phyloP scores from a whole-genome alignment of 2,888 invertebrate genomes.

The Oconnorella tubifera region DNA sequence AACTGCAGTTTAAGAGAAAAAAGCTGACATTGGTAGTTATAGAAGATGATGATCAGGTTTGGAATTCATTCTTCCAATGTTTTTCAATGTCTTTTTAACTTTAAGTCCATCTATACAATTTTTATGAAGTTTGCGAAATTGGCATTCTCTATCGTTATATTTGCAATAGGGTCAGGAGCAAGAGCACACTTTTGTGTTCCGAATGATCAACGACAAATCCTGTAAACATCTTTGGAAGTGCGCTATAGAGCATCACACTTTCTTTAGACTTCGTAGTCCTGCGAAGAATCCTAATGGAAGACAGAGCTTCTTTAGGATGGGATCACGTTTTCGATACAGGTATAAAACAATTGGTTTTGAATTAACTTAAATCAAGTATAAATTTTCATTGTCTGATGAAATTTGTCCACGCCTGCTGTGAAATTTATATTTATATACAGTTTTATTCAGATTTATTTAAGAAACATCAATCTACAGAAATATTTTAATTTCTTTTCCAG shows the following conservation, averaged over 20 bases:
- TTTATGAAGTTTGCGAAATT: too few species aligned
- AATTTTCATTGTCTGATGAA: not conserved
- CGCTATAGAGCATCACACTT: slow-evolving; percentile 98
- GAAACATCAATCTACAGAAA: too few species aligned
- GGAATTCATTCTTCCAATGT: not conserved
- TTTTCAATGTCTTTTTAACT: too few species aligned
- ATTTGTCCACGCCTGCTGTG: not conserved
- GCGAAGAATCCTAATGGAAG: slow-evolving; percentile 57
- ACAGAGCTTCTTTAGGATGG: slow-evolving; percentile 96
- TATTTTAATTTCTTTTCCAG: too few species aligned
- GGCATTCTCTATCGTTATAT: too few species aligned
- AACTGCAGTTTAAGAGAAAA: slow-evolving; percentile 95
- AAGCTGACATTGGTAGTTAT: slow-evolving; percentile 94
- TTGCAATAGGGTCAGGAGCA: slow-evolving; percentile 81
- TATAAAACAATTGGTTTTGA: too few species aligned
- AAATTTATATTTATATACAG: not conserved
- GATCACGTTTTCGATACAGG: slow-evolving; percentile 87
- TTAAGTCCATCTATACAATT: too few species aligned
- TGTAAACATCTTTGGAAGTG: slow-evolving; percentile 99
- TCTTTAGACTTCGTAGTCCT: slow-evolving; percentile 75
- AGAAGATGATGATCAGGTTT: slow-evolving; percentile 88
- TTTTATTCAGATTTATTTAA: too few species aligned
- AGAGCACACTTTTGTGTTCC: slow-evolving; percentile 97
- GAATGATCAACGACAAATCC: slow-evolving; percentile 90
- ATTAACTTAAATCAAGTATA: too few species aligned